Conservation (phyloP, 2,888 invertebrate species). For the Mesorhabditis spiculigera region DNA sequence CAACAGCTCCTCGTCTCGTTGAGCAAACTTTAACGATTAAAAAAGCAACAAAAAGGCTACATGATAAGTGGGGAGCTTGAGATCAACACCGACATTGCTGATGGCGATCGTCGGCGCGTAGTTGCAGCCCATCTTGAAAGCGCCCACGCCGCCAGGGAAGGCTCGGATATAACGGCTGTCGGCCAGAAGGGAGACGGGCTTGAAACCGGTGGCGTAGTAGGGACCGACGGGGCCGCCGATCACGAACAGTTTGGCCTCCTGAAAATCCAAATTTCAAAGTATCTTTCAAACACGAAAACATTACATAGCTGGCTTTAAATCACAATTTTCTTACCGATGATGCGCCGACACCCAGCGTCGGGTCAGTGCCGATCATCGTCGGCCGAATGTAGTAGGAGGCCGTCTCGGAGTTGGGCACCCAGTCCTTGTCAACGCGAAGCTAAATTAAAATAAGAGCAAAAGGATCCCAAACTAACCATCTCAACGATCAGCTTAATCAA, state of each 20-base stretch:
- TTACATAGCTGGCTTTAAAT: background rate
- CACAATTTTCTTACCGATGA: background rate
- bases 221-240: constrained; percentile 81
- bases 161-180: constrained; percentile 76
- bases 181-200: constrained; percentile 81
- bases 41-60: background rate
- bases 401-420: constrained; percentile 83
- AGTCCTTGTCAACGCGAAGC: constrained; percentile 86
- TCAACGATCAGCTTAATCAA: constrained; percentile 78
- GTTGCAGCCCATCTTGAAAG: constrained; percentile 83
- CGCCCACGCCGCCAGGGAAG: constrained; percentile 87
- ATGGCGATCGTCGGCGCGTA: constrained; percentile 65
- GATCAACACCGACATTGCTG: constrained; percentile 70
- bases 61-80: constrained; percentile 76
- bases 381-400: constrained; percentile 92
- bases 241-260: constrained; percentile 6
- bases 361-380: constrained; percentile 91
- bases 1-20: background rate
- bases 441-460: constrained; percentile 58
- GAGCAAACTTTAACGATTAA: background rate
- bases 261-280: background rate
- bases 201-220: constrained; percentile 73
- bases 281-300: background rate
- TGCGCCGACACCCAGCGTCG: constrained; percentile 61
- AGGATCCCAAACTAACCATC: constrained; percentile 65